These are phyloP conservation scores for Miichthys miiuy DNA, from an alignment of 2,797 vertebrate species.

Conservation along the genomic window DNA sequence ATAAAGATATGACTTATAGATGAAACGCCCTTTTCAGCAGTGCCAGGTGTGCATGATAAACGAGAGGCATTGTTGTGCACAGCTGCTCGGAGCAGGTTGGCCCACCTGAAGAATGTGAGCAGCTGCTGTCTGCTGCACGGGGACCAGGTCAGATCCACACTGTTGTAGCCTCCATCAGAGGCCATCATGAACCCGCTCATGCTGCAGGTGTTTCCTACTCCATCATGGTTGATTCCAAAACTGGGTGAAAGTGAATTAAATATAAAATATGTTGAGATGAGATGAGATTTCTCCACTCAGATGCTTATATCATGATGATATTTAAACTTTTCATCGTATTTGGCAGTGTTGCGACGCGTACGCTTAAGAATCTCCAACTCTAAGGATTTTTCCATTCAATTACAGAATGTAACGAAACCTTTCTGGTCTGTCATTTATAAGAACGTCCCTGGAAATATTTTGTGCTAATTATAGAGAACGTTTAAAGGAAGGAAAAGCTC, in stretches of 20 bases:
- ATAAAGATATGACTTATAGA: constrained; percentile 13
- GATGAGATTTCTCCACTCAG: not conserved
- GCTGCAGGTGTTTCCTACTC: constrained; percentile 87
- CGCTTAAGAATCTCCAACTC: too few relatives aligned
- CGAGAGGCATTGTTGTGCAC: constrained; percentile 36
- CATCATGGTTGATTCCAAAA: constrained; percentile 94
- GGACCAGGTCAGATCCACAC: constrained; percentile 91
- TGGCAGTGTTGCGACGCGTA: too few relatives aligned
- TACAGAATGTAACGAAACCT: not conserved
- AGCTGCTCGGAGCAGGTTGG: constrained; percentile 50
- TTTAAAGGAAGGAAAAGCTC: not conserved
- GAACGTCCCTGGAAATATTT: not conserved
- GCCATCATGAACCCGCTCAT: constrained; percentile 92
- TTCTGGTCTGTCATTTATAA: not conserved
- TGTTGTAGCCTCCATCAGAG: constrained; percentile 88
- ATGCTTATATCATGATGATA: not conserved
- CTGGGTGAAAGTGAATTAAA: constrained; percentile 72
- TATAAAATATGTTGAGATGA: not conserved
- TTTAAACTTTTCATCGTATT: too few relatives aligned
- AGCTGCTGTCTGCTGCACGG: constrained; percentile 91
- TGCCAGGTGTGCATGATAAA: constrained; percentile 37
- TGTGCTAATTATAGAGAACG: not conserved
- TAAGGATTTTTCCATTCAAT: not conserved
- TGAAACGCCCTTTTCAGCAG: constrained; percentile 23
- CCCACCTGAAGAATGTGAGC: constrained; percentile 90